phyloP scores from a whole-genome alignment of 2,797 vertebrate genomes.

The Esox masquinongy region DNA sequence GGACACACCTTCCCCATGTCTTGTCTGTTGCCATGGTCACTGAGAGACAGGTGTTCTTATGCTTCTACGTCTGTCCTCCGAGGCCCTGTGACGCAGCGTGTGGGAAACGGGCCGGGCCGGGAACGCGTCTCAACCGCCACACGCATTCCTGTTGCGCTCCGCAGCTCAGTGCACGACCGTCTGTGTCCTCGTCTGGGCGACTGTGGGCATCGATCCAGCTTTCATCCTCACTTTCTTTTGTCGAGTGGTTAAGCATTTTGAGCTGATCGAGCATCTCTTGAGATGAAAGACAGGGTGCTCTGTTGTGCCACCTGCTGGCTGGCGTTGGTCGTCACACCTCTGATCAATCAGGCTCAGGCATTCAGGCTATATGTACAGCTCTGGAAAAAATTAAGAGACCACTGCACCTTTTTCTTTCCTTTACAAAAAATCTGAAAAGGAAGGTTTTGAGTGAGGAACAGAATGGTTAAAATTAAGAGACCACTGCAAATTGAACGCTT shows the following conservation, averaged over 20 bases:
- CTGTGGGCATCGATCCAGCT: background rate
- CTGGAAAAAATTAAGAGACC: too few species aligned
- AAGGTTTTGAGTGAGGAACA: too few species aligned
- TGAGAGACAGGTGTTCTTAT: slow-evolving; percentile 22
- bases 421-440: too few species aligned
- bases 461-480: too few species aligned
- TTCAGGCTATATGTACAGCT: background rate
- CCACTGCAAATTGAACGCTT: too few species aligned
- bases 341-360: background rate
- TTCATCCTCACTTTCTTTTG: background rate
- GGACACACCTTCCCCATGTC: slow-evolving; percentile 36
- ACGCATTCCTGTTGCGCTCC: too few species aligned
- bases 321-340: background rate
- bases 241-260: background rate
- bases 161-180: background rate
- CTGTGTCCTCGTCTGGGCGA: background rate
- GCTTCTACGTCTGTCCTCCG: background rate
- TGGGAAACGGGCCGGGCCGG: slow-evolving; percentile 21
- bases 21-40: slow-evolving; percentile 64
- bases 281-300: background rate
- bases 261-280: background rate
- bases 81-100: slow-evolving; percentile 30
- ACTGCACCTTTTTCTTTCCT: too few species aligned
- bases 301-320: background rate
- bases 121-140: too few species aligned